These are phyloP conservation scores for Zoanthus sansibaricus DNA, from an alignment of 92 coral and sea anemone genomes.

Conservation along the genomic window DNA sequence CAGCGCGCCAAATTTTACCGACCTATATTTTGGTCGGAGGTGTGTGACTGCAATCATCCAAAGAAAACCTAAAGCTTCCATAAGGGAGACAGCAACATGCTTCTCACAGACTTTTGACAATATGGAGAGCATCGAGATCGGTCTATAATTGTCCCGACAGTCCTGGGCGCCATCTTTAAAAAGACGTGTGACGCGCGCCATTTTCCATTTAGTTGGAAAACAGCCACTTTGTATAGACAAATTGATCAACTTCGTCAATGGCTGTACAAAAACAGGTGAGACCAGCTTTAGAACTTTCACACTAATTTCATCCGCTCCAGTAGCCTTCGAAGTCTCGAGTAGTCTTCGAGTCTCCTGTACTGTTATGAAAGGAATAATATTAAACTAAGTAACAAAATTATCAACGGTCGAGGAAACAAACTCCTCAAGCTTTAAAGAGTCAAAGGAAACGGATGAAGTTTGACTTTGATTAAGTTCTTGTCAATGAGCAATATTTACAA, in stretches of 20 bases:
- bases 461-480: slow-evolving; percentile 6
- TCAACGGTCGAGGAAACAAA: slow-evolving; percentile 15
- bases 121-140: not conserved
- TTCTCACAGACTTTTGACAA: not conserved
- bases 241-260: too few species aligned
- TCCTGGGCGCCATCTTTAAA: not conserved
- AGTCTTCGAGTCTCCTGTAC: too few species aligned
- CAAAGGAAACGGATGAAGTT: slow-evolving; percentile 34
- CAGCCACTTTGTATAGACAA: not conserved
- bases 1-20: too few species aligned
- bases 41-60: too few species aligned
- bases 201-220: not conserved
- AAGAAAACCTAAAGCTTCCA: too few species aligned
- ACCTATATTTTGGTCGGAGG: too few species aligned
- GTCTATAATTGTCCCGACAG: not conserved
- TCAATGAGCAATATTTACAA: slow-evolving; percentile 12
- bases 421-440: slow-evolving; percentile 46
- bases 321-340: not conserved
- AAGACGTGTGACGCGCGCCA: not conserved
- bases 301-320: not conserved
- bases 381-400: not conserved
- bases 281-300: not conserved
- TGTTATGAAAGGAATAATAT: too few species aligned
- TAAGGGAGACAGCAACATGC: too few species aligned
- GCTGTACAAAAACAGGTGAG: not conserved